These are phyloP conservation scores for Aricia agestis DNA, from an alignment of 1,140 invertebrate species.

Conservation along the genomic window DNA sequence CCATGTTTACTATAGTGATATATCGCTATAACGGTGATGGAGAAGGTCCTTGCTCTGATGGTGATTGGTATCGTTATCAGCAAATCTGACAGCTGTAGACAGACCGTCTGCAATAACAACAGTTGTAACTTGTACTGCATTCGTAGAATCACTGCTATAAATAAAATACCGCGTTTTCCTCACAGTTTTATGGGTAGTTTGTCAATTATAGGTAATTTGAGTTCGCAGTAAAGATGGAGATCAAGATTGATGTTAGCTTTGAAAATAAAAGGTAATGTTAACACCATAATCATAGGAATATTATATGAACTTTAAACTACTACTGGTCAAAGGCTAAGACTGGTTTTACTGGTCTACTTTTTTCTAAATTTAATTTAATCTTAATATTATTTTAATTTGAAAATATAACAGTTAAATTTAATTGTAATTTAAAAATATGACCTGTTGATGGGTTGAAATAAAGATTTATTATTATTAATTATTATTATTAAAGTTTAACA, in stretches of 20 bases:
- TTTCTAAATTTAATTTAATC: too few relatives aligned
- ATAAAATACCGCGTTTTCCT: conserved; percentile 6
- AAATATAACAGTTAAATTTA: too few relatives aligned
- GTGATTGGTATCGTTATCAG: conserved; percentile 48
- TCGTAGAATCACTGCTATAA: conserved; percentile 24
- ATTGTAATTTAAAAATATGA: too few relatives aligned
- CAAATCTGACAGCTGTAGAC: conserved; percentile 45
- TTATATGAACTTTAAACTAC: too few relatives aligned
- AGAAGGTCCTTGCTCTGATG: conserved; percentile 49
- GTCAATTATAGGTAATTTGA: not conserved
- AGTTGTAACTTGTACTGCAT: conserved; percentile 15
- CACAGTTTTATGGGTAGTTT: not conserved
- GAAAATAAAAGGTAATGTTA: too few relatives aligned
- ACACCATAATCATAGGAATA: not conserved
- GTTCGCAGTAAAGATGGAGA: not conserved
- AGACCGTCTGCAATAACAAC: conserved; percentile 43
- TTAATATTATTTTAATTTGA: too few relatives aligned
- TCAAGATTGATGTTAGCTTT: too few relatives aligned
- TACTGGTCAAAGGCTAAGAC: too few relatives aligned
- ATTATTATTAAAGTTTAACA: too few relatives aligned
- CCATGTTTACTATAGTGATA: conserved; percentile 10
- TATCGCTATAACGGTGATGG: conserved; percentile 34
- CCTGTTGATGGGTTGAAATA: too few relatives aligned
- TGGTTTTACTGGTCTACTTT: too few relatives aligned
- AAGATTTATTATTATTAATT: too few relatives aligned